phyloP scores from a whole-genome alignment of 2,888 invertebrate genomes.

The Lysandra coridon region DNA sequence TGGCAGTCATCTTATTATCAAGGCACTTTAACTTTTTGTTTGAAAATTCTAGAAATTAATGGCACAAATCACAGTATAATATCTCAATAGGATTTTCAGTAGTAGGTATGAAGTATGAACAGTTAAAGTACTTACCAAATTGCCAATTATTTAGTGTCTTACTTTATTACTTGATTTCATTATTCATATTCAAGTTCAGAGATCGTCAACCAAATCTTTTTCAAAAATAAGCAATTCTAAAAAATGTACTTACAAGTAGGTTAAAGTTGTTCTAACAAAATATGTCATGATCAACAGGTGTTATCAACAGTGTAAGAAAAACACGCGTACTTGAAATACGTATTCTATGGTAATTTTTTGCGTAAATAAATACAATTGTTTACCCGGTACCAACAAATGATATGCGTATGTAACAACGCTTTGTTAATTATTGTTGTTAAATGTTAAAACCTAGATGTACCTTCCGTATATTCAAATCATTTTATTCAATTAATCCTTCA shows the following conservation, averaged over 20 bases:
- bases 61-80: too few species aligned
- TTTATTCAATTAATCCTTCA: neutral
- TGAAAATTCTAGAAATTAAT: too few species aligned
- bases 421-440: conserved; percentile 14
- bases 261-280: neutral
- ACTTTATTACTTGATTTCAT: too few species aligned
- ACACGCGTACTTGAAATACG: neutral
- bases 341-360: neutral
- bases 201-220: too few species aligned
- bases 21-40: too few species aligned
- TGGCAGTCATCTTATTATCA: too few species aligned
- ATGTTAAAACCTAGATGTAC: neutral
- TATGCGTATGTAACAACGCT: conserved; percentile 6
- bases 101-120: too few species aligned
- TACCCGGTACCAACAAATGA: neutral
- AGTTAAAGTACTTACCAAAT: too few species aligned
- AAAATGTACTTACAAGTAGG: neutral
- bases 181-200: too few species aligned
- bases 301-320: neutral
- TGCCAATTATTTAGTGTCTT: too few species aligned
- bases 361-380: conserved; percentile 6
- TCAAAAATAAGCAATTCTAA: neutral
- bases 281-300: neutral
- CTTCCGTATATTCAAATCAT: neutral
- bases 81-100: too few species aligned